phyloP scores from a whole-genome alignment of 2,888 invertebrate genomes.

The Rhingia campestris region DNA sequence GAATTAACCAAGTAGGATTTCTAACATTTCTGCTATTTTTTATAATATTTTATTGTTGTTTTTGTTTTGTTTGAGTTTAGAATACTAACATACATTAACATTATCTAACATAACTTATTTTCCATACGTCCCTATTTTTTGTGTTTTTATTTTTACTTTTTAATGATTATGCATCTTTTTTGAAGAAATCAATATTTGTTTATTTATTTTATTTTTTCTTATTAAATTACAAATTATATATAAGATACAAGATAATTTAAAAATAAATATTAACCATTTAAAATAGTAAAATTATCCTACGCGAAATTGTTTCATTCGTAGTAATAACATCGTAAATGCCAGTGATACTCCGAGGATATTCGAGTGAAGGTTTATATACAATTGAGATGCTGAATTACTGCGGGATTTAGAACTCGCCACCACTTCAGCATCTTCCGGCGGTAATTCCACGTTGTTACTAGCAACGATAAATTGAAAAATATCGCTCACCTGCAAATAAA shows the following conservation, averaged over 20 bases:
- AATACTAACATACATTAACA: constrained; percentile 9
- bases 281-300: constrained; percentile 74
- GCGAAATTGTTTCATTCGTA: constrained; percentile 73
- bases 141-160: constrained; percentile 18
- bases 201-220: constrained; percentile 39
- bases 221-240: constrained; percentile 44
- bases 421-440: constrained; percentile 82
- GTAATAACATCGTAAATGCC: constrained; percentile 71
- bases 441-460: constrained; percentile 80
- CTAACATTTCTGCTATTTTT: constrained; percentile 16
- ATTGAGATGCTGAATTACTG: constrained; percentile 78
- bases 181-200: constrained; percentile 26
- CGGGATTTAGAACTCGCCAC: constrained; percentile 83
- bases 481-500: constrained; percentile 85
- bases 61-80: constrained; percentile 49
- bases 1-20: constrained; percentile 2
- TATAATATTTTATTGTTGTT: constrained; percentile 18
- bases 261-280: constrained; percentile 20
- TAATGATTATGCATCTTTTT: constrained; percentile 57
- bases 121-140: constrained; percentile 40
- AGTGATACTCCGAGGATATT: constrained; percentile 49
- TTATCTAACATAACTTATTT: constrained; percentile 57
- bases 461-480: constrained; percentile 87
- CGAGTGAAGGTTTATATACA: constrained; percentile 47
- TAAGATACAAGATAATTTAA: constrained; percentile 3